phyloP scores from a whole-genome alignment of 1,140 invertebrate genomes.

The Drosophila carrolli region DNA sequence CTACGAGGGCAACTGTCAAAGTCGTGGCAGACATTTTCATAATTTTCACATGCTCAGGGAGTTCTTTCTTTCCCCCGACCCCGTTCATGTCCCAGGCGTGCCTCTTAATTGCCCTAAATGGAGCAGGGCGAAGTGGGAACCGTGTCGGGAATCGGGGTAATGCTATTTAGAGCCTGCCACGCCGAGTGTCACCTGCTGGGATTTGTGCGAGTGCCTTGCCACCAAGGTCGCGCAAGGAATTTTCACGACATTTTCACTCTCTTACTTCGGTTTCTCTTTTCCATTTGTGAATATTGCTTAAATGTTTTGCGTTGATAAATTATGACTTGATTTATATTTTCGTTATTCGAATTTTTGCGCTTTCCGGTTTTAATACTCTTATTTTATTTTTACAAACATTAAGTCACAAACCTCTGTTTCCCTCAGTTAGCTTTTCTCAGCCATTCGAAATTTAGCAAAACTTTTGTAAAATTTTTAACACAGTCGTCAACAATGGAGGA shows the following conservation, averaged over 20 bases:
- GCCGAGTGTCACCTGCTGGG: conserved; percentile 58
- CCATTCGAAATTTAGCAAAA: not conserved
- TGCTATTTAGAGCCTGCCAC: conserved; percentile 48
- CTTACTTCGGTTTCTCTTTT: not conserved
- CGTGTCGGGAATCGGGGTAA: conserved; percentile 22
- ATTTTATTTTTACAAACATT: too few species aligned
- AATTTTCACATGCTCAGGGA: conserved; percentile 71
- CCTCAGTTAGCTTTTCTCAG: not conserved
- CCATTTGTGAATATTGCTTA: not conserved
- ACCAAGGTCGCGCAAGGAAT: conserved; percentile 32
- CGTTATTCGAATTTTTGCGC: not conserved
- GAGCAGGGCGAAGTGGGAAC: conserved; percentile 6
- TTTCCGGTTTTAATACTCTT: too few species aligned
- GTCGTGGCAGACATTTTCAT: conserved; percentile 71
- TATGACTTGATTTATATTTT: not conserved
- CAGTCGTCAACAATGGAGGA: not conserved
- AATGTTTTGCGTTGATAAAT: not conserved
- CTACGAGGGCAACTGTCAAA: conserved; percentile 53
- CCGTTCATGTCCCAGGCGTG: conserved; percentile 35
- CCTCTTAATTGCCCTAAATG: conserved; percentile 60
- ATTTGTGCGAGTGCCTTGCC: conserved; percentile 42
- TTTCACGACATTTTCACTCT: conserved; percentile 29
- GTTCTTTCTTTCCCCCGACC: not conserved
- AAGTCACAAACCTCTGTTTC: not conserved
- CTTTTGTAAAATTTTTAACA: not conserved